Base-by-base conservation (phyloP, 2,888 invertebrate genomes). In the Ypsolopha sequella region DNA sequence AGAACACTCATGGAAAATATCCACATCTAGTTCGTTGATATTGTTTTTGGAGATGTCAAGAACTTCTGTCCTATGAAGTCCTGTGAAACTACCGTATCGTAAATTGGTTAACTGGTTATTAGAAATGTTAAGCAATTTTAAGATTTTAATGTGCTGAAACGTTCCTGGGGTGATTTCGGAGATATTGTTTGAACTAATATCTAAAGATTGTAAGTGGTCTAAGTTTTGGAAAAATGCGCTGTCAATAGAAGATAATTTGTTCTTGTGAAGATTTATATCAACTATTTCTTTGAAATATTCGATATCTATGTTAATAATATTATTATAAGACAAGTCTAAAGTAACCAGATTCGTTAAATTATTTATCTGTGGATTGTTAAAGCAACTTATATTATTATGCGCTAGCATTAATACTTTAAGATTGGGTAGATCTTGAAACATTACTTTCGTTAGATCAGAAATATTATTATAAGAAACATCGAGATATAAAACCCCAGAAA, bases 1-100 rank as follows among this genome's bases (percentile, higher is more conserved):
- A 6, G 55, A 53, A 57, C 84, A 84, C 60, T 81, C 85, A 47
- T 84, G 81, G 50, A 85, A 81, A 24, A 82, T 61, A 51, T 76
- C 66, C 0, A 76, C 72, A 53, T 84, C 81, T 47, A 85, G 54
- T 4, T 63, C 55, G 2, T 56, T 51, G 9, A 85, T 65, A n/a
- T 65, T 61, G 57, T 85, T 85, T 51, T 59, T 69, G 10, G 85
- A 82, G 56, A 85, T 52, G 60, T 85, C 82, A 41, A 85, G 57
- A 2, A 70, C 59, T 61, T 79, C 72, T 0, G 73, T 74, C 56
- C 63, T 73, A 50, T 76, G 67, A 7, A 85, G 61, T 1, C 84
- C 85, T 58, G 66, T 76, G 24, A 85, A 62, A 55, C 68, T 76
- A 1, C 85, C 84, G 48, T 74, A 82, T 35, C 80, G 69, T 41